Percentiles rank a stretch among this genome's conserved stretches.
phyloP scores from a whole-genome alignment of 2,113 vertebrate genomes.

The Antechinus flavipes region DNA sequence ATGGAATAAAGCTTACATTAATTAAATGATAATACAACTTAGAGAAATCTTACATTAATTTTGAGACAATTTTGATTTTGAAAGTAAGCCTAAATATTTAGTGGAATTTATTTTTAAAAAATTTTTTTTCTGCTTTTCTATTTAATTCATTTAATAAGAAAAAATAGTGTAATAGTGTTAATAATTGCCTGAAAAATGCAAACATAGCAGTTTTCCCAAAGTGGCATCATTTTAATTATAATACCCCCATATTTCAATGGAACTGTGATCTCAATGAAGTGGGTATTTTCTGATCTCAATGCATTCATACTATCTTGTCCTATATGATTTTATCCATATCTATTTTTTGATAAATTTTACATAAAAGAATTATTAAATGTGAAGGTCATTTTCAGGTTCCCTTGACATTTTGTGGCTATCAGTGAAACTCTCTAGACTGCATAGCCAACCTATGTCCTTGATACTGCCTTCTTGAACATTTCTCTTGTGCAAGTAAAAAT shows the following conservation, averaged over 20 bases:
- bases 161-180: rapidly evolving
- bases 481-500: too few species aligned
- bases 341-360: neutral
- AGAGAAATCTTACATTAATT: rapidly evolving
- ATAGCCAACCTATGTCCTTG: too few species aligned
- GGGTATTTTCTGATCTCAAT: neutral
- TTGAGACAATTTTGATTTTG: neutral
- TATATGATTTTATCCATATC: neutral
- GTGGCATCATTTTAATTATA: neutral
- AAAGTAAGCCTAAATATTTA: neutral
- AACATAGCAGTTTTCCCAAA: neutral
- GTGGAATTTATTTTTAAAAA: too few species aligned
- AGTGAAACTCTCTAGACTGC: neutral
- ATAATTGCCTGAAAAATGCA: neutral
- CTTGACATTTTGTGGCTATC: neutral
- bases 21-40: rapidly evolving
- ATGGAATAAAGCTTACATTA: neutral
- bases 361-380: neutral
- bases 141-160: neutral
- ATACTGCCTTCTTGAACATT: neutral
- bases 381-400: neutral
- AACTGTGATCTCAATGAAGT: neutral
- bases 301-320: neutral
- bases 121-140: neutral
- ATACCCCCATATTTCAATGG: neutral